Evolutionary conservation across 2,888 invertebrate genomes (phyloP).

Genomic region (Calameuta filiformis): DNA sequence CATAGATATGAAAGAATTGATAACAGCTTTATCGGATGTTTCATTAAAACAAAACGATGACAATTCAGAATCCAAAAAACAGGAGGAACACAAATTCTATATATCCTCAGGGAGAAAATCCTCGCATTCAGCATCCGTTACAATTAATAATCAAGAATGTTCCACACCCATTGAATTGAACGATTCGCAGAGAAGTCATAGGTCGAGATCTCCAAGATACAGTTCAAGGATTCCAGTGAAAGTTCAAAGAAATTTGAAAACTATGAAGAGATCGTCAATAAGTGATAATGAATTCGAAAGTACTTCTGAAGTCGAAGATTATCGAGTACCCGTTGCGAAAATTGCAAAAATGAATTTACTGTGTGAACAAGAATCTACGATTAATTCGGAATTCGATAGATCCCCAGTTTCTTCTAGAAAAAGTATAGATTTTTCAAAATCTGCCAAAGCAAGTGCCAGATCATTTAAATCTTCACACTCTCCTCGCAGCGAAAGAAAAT

Average conservation of each 20-base stretch:
- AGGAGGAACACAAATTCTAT: not conserved
- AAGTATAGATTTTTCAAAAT: not conserved
- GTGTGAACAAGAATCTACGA: not conserved
- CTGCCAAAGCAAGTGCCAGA: not conserved
- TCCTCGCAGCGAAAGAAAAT: not conserved
- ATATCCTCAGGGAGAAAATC: slow-evolving; percentile 12
- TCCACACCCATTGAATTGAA: slow-evolving; percentile 3
- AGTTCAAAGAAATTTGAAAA: not conserved
- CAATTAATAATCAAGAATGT: not conserved
- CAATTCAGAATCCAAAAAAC: not conserved
- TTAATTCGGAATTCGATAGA: not conserved
- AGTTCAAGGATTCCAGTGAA: not conserved
- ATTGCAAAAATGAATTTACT: slow-evolving; percentile 10
- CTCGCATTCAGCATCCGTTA: slow-evolving; percentile 11
- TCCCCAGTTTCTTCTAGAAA: slow-evolving; percentile 1
- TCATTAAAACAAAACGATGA: slow-evolving; percentile 22
- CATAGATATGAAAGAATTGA: slow-evolving; percentile 36
- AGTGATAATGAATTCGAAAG: not conserved
- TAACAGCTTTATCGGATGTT: slow-evolving; percentile 40
- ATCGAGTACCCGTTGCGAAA: slow-evolving; percentile 6
- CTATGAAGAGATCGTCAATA: not conserved
- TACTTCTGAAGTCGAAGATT: not conserved
- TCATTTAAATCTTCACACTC: not conserved
- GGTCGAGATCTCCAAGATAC: not conserved
- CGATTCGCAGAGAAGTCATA: not conserved